Evolutionary conservation across 2,888 invertebrate genomes (phyloP).

Genomic region (Cheilosia urbana): DNA sequence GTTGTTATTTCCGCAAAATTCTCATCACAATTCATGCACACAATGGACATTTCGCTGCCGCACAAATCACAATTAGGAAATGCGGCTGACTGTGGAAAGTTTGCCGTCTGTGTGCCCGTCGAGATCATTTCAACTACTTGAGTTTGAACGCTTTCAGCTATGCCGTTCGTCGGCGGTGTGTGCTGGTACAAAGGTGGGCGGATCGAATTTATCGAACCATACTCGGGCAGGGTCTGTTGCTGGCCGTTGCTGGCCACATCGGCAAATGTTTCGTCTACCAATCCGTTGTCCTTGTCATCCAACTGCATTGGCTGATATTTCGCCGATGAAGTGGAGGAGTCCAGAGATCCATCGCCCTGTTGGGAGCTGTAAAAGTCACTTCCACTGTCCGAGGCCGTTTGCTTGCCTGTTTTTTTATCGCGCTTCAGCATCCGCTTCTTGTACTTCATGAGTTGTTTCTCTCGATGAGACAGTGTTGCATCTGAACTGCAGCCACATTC

Average conservation of each 20-base stretch:
- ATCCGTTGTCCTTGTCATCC: conserved; percentile 56
- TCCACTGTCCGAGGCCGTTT: conserved; percentile 53
- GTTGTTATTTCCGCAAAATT: conserved; percentile 78
- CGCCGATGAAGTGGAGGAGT: conserved; percentile 23
- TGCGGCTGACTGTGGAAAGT: conserved; percentile 60
- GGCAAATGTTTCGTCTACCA: conserved; percentile 50
- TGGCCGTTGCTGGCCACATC: conserved; percentile 64
- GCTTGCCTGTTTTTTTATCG: conserved; percentile 80
- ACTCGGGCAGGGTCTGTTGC: conserved; percentile 73
- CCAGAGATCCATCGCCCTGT: conserved; percentile 38
- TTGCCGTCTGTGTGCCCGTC: conserved; percentile 83
- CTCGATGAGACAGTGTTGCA: conserved; percentile 80
- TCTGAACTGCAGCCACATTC: conserved; percentile 70
- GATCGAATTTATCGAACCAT: conserved; percentile 78
- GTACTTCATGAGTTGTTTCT: conserved; percentile 83
- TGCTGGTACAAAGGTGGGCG: conserved; percentile 77
- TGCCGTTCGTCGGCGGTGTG: conserved; percentile 68
- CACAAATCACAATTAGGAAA: conserved; percentile 79
- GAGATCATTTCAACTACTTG: conserved; percentile 82
- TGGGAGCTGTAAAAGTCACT: conserved; percentile 19
- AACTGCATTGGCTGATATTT: conserved; percentile 67
- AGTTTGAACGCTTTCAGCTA: conserved; percentile 77
- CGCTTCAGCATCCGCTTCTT: conserved; percentile 83
- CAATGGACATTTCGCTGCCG: conserved; percentile 82
- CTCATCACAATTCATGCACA: conserved; percentile 81